Evolutionary conservation across 2,888 invertebrate genomes (phyloP).

Genomic region (Rhogogaster chlorosoma): DNA sequence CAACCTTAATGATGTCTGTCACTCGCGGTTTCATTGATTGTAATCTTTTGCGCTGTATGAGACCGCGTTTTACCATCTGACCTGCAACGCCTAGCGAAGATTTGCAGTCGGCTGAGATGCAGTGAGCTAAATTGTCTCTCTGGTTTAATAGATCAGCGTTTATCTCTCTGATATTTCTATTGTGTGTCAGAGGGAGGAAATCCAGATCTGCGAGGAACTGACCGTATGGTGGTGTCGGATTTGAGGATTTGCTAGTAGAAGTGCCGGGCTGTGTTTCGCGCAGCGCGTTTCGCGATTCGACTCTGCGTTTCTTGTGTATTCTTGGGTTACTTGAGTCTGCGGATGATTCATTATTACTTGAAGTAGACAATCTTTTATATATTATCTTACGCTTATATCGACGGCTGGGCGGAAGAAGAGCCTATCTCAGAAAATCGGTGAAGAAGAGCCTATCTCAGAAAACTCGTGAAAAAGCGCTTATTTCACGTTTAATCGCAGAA

Average conservation of each 20-base stretch:
- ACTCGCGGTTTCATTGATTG: neutral
- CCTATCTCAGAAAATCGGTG: too few species aligned
- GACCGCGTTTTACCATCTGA: neutral
- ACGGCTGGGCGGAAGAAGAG: too few species aligned
- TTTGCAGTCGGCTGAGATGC: neutral
- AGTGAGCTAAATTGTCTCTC: neutral
- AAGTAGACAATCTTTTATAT: too few species aligned
- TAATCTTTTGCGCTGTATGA: neutral
- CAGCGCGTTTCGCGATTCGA: neutral
- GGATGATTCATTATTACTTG: neutral
- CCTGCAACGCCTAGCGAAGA: neutral
- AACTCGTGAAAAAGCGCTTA: too few species aligned
- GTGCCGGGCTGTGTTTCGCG: neutral
- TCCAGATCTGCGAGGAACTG: neutral
- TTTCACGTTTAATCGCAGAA: too few species aligned
- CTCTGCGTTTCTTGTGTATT: neutral
- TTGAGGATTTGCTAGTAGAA: too few species aligned
- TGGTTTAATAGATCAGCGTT: neutral
- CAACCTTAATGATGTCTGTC: neutral
- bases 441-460: too few species aligned
- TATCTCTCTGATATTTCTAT: slow-evolving; percentile 3
- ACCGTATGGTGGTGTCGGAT: neutral
- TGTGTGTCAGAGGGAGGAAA: neutral
- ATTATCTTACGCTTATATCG: too few species aligned
- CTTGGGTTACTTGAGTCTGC: too few species aligned